Conservation (phyloP, 1,140 invertebrate genomes). For the Delia radicum region DNA sequence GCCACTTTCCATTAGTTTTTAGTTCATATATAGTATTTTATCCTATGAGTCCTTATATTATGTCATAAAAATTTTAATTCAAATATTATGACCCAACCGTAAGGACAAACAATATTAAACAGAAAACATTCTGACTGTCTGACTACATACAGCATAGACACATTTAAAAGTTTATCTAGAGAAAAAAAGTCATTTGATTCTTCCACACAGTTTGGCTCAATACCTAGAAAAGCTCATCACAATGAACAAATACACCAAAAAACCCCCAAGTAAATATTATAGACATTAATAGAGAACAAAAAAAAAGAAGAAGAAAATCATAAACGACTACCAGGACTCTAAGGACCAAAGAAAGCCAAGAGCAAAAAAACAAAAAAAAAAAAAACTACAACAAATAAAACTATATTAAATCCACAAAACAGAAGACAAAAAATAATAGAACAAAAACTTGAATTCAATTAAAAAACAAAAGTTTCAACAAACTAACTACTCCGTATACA, state of each 20-base stretch:
- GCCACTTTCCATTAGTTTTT: too few relatives aligned
- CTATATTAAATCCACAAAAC: background rate
- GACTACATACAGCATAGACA: too few relatives aligned
- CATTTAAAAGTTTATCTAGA: background rate
- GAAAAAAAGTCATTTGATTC: background rate
- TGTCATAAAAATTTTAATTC: too few relatives aligned
- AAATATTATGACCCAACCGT: too few relatives aligned
- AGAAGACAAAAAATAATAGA: background rate
- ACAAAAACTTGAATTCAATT: background rate
- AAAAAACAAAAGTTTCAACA: background rate
- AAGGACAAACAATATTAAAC: too few relatives aligned
- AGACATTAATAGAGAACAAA: too few relatives aligned
- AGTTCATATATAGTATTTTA: too few relatives aligned
- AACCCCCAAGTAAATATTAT: too few relatives aligned
- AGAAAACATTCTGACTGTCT: too few relatives aligned
- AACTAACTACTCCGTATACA: background rate
- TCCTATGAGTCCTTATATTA: too few relatives aligned
- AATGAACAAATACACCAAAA: too few relatives aligned
- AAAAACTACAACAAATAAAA: background rate
- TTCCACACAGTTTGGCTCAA: background rate
- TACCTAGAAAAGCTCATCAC: too few relatives aligned
- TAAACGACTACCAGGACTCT: background rate
- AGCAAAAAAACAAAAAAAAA: background rate
- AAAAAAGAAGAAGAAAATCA: background rate
- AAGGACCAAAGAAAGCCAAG: background rate